Evolutionary conservation across 2,797 vertebrate genomes (phyloP).

Genomic region (Peromyscus aztecus): DNA sequence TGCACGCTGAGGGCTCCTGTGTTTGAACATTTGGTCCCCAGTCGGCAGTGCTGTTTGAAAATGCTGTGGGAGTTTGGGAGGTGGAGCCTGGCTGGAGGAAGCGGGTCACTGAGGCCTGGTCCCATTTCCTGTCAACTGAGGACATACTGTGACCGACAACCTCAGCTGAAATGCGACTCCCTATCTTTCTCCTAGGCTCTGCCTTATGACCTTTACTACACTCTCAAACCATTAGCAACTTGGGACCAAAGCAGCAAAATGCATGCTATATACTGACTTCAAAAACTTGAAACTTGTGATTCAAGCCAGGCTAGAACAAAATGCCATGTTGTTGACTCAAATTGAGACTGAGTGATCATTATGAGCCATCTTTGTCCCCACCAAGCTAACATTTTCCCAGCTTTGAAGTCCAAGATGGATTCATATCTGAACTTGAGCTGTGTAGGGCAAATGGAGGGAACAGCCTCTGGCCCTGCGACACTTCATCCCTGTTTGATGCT

Average conservation of each 20-base stretch:
- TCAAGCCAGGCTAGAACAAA: conserved; percentile 68
- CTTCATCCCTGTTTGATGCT: conserved; percentile 86
- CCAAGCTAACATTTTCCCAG: conserved; percentile 79
- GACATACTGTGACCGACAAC: neutral
- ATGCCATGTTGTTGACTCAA: conserved; percentile 76
- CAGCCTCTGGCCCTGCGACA: conserved; percentile 81
- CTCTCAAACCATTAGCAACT: neutral
- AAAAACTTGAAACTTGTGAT: neutral
- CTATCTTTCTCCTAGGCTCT: neutral
- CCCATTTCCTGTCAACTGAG: neutral
- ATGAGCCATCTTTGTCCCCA: conserved; percentile 75
- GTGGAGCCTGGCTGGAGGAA: neutral
- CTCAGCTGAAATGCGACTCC: neutral
- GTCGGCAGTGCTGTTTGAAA: neutral
- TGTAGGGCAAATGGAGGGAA: conserved; percentile 60
- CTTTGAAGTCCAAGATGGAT: conserved; percentile 80
- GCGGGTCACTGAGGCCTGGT: neutral
- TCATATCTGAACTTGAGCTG: conserved; percentile 83
- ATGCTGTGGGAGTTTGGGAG: neutral
- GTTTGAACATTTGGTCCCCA: neutral
- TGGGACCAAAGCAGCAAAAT: neutral
- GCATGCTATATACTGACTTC: neutral
- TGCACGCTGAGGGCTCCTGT: neutral
- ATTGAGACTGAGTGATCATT: conserved; percentile 78
- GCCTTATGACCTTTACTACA: neutral